Percentiles rank a stretch among this genome's conserved stretches.
phyloP scores from a whole-genome alignment of 2,113 vertebrate species.

The Elephas maximus region DNA sequence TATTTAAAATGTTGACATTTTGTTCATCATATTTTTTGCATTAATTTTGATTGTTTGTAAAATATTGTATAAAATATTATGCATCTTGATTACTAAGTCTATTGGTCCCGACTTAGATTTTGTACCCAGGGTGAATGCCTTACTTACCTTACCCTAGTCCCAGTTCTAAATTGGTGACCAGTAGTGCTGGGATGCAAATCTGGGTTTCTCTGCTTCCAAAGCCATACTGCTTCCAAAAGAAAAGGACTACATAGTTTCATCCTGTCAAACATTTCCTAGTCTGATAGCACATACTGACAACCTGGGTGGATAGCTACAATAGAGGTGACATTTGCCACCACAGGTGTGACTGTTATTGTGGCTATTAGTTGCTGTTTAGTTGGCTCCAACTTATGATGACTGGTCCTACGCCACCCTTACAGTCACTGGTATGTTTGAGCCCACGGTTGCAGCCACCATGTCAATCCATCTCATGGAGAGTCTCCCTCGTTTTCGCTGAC shows the following conservation, averaged over 20 bases:
- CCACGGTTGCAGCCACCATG: not conserved
- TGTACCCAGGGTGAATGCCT: not conserved
- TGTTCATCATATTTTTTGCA: not conserved
- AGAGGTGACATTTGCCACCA: not conserved
- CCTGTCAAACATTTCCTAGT: not conserved
- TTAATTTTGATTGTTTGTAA: not conserved
- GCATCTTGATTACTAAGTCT: conserved; percentile 10
- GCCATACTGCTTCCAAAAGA: not conserved
- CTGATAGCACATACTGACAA: not conserved
- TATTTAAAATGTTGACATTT: conserved; percentile 41
- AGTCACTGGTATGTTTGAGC: not conserved
- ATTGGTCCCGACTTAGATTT: not conserved
- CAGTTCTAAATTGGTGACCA: not conserved
- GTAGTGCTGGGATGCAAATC: not conserved
- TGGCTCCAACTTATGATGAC: not conserved
- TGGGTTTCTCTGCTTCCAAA: conserved; percentile 47
- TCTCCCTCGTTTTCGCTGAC: not conserved
- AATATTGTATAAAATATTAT: not conserved
- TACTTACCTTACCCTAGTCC: not conserved
- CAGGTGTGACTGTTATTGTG: not conserved
- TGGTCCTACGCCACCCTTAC: not conserved
- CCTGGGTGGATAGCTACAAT: not conserved
- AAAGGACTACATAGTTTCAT: not conserved
- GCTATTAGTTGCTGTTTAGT: too few species aligned
- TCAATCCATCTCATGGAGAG: not conserved